phyloP scores from a whole-genome alignment of 2,113 vertebrate species.

The Isurus oxyrinchus region DNA sequence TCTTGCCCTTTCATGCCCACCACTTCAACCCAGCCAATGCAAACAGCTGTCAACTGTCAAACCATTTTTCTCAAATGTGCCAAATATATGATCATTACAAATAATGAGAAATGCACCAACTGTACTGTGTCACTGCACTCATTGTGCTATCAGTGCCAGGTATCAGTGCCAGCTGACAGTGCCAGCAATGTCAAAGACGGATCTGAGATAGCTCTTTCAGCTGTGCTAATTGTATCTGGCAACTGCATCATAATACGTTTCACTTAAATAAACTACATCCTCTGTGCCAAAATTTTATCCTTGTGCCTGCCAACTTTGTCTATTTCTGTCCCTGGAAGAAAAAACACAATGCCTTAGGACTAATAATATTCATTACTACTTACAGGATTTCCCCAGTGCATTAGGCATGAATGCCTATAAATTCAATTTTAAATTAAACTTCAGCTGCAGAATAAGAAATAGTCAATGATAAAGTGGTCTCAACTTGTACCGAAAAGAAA shows the following conservation, averaged over 20 bases:
- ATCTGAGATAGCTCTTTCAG: not conserved
- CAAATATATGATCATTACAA: not conserved
- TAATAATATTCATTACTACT: constrained; percentile 21
- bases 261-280: constrained; percentile 16
- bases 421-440: constrained; percentile 8
- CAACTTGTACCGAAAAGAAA: not conserved
- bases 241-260: not conserved
- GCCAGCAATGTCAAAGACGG: not conserved
- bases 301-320: not conserved
- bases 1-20: not conserved
- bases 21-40: not conserved
- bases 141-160: not conserved
- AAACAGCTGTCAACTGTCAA: not conserved
- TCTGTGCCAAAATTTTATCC: not conserved
- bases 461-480: not conserved
- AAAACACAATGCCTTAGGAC: not conserved
- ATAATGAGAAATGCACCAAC: constrained; percentile 11
- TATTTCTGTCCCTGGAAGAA: constrained; percentile 8
- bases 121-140: not conserved
- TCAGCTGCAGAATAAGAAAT: no score
- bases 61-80: not conserved
- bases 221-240: constrained; percentile 28
- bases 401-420: not conserved
- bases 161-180: not conserved
- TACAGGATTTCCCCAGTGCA: constrained; percentile 11